These are phyloP conservation scores for Clamator glandarius DNA, from an alignment of 2,797 vertebrate species.

Conservation along the genomic window DNA sequence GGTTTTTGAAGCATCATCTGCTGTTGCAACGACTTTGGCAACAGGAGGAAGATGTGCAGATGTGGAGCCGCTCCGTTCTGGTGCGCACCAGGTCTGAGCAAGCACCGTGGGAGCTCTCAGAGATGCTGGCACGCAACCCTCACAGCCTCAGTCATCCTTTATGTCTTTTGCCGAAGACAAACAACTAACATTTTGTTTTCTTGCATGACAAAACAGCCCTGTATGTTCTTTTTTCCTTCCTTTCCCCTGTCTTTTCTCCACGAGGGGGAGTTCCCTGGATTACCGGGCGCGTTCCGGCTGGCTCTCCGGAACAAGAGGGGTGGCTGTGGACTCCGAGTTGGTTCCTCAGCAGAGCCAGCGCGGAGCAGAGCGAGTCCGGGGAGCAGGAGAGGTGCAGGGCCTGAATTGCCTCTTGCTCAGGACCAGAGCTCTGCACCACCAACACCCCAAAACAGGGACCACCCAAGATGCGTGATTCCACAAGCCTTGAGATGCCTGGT, in stretches of 20 bases:
- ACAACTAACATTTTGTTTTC: not conserved
- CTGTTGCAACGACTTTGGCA: not conserved
- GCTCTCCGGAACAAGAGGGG: not conserved
- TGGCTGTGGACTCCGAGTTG: accelerated
- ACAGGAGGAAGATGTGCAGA: not conserved
- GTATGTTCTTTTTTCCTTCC: not conserved
- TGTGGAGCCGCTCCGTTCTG: not conserved
- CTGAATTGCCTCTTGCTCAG: not conserved
- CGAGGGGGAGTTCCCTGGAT: not conserved
- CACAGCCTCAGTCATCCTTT: not conserved
- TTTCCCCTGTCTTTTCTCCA: not conserved
- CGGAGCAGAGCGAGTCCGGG: not conserved
- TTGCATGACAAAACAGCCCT: not conserved
- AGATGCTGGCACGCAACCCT: not conserved
- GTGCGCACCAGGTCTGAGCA: not conserved
- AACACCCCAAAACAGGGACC: not conserved
- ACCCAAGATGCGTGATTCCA: not conserved
- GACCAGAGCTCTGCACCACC: not conserved
- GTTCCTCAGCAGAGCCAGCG: not conserved
- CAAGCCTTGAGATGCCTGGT: not conserved
- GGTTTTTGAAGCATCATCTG: not conserved
- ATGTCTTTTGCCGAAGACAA: not conserved
- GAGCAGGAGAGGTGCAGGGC: not conserved
- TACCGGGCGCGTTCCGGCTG: not conserved
- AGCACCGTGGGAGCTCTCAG: not conserved